Evolutionary conservation across 2,888 invertebrate species (phyloP).

Genomic region (Lissonota sp.): DNA sequence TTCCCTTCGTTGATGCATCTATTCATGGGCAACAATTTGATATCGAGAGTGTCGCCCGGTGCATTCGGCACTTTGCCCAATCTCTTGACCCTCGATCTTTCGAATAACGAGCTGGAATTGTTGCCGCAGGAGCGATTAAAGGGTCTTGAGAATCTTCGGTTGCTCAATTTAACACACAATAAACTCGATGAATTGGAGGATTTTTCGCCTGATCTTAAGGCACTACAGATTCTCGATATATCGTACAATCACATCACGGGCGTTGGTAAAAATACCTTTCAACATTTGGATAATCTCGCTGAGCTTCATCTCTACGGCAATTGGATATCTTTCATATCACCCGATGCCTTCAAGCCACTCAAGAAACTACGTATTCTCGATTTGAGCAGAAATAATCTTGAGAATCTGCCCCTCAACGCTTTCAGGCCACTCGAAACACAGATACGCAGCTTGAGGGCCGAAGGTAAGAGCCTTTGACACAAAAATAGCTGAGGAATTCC

Average conservation of each 20-base stretch:
- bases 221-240: constrained; percentile 91
- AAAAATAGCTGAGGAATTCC: too few species aligned
- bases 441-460: constrained; percentile 90
- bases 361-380: constrained; percentile 91
- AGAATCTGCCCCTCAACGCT: constrained; percentile 91
- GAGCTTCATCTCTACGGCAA: constrained; percentile 93
- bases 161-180: constrained; percentile 94
- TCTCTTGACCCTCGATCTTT: constrained; percentile 91
- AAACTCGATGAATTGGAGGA: constrained; percentile 92
- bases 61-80: constrained; percentile 92
- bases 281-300: constrained; percentile 90
- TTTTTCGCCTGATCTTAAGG: constrained; percentile 91
- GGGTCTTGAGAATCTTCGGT: constrained; percentile 89
- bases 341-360: constrained; percentile 91
- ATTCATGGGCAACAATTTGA: constrained; percentile 89
- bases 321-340: constrained; percentile 91
- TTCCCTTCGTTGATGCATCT: constrained; percentile 92
- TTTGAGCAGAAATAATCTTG: constrained; percentile 93
- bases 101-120: constrained; percentile 92
- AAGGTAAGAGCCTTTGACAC: constrained; percentile 91
- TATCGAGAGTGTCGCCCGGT: constrained; percentile 92
- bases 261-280: constrained; percentile 91
- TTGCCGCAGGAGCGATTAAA: constrained; percentile 93
- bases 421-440: constrained; percentile 92
- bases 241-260: constrained; percentile 93